Evolutionary conservation across 2,113 vertebrate genomes (phyloP).

Genomic region (Entosphenus tridentatus): DNA sequence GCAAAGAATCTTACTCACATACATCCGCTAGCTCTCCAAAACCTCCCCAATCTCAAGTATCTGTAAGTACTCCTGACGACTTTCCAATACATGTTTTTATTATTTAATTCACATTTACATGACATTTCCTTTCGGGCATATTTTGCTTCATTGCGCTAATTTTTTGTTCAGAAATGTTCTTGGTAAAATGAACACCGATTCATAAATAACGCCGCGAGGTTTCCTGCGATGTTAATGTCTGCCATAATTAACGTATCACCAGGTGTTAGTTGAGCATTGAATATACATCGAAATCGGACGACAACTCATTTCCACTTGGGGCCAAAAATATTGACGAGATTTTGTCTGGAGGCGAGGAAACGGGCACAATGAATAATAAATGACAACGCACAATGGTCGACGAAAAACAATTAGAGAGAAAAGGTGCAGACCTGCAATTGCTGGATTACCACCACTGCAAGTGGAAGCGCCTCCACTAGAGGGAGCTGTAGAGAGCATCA

Average conservation of each 20-base stretch:
- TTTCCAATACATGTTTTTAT: conserved; percentile 7
- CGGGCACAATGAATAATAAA: too few relatives aligned
- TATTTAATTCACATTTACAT: conserved; percentile 8
- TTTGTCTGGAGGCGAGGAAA: too few relatives aligned
- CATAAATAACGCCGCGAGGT: not conserved
- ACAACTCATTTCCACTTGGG: too few relatives aligned
- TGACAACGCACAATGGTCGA: too few relatives aligned
- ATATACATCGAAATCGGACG: too few relatives aligned
- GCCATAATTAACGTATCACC: conserved; percentile 13
- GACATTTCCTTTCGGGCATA: not conserved
- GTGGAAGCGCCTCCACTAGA: too few relatives aligned
- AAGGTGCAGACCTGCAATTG: too few relatives aligned
- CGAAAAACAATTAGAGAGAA: too few relatives aligned
- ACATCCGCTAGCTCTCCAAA: conserved; percentile 29
- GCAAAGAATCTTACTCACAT: conserved; percentile 34
- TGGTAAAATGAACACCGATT: not conserved
- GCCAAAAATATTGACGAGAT: too few relatives aligned
- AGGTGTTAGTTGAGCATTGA: too few relatives aligned
- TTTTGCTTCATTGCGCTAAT: not conserved
- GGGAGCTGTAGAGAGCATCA: too few relatives aligned
- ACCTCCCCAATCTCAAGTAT: conserved; percentile 36
- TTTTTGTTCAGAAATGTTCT: not conserved
- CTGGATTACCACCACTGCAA: too few relatives aligned
- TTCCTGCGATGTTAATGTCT: conserved; percentile 14
- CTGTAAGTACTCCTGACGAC: conserved; percentile 26